These are phyloP conservation scores for Drosophila triauraria DNA, from an alignment of 1,140 invertebrate genomes.

Conservation along the genomic window DNA sequence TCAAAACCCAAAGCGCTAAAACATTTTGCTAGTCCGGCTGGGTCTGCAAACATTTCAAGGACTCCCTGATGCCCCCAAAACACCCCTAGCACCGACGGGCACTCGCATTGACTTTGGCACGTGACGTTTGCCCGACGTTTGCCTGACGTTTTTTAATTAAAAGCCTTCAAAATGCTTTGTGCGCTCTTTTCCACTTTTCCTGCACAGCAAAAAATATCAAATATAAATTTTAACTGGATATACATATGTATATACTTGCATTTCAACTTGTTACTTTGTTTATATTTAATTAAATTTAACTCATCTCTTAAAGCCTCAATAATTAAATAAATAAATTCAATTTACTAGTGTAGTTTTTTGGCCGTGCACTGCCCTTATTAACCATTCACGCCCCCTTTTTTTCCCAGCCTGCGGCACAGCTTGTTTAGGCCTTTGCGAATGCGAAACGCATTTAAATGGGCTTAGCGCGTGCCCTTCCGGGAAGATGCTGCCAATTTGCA, in stretches of 20 bases:
- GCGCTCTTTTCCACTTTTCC: slow-evolving; percentile 27
- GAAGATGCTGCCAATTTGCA: slow-evolving; percentile 44
- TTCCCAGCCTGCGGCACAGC: slow-evolving; percentile 6
- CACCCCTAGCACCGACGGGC: slow-evolving; percentile 9
- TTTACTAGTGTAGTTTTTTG: neutral
- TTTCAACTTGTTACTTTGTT: too few species aligned
- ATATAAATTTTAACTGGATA: neutral
- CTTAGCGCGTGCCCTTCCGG: slow-evolving; percentile 27
- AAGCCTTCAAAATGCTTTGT: slow-evolving; percentile 76
- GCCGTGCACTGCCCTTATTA: neutral
- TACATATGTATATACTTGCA: too few species aligned
- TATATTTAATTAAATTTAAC: too few species aligned
- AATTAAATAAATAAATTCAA: neutral
- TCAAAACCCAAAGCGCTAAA: slow-evolving; percentile 43
- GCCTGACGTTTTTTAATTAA: slow-evolving; percentile 75
- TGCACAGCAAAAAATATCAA: neutral
- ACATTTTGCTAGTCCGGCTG: slow-evolving; percentile 34
- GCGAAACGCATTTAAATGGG: slow-evolving; percentile 45
- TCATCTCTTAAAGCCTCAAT: neutral
- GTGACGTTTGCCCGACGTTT: slow-evolving; percentile 60
- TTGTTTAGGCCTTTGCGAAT: slow-evolving; percentile 14
- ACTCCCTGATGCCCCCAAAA: slow-evolving; percentile 23
- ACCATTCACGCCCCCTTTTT: neutral
- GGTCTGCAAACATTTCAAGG: slow-evolving; percentile 53
- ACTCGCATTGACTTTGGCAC: slow-evolving; percentile 41